phyloP scores from a whole-genome alignment of 2,888 invertebrate genomes.

The Eupithecia exiguata region DNA sequence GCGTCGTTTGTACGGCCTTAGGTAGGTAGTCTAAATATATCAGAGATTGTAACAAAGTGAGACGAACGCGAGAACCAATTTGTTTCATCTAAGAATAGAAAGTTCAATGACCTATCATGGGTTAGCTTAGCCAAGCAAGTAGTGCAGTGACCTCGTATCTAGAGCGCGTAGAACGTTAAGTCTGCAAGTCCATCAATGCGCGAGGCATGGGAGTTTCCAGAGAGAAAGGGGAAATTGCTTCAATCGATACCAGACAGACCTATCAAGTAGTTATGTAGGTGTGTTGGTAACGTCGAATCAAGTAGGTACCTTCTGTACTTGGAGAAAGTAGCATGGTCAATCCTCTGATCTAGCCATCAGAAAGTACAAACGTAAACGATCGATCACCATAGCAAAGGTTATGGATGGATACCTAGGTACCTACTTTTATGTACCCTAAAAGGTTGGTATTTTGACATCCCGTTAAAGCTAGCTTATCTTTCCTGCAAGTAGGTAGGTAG shows the following conservation, averaged over 20 bases:
- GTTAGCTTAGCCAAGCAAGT: not conserved
- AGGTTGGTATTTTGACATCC: not conserved
- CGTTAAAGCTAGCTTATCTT: not conserved
- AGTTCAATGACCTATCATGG: constrained; percentile 14
- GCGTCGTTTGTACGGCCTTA: not conserved
- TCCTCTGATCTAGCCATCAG: not conserved
- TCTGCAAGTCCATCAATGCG: not conserved
- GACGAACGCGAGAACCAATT: not conserved
- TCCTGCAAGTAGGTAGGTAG: not conserved
- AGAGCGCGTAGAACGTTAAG: constrained; percentile 11
- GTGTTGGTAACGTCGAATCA: not conserved
- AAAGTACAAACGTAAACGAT: not conserved
- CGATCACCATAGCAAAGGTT: not conserved
- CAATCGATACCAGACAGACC: constrained; percentile 1
- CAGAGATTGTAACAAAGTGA: not conserved
- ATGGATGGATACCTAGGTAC: not conserved
- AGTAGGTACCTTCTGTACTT: not conserved
- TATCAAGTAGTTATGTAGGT: not conserved
- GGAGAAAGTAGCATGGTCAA: constrained; percentile 11
- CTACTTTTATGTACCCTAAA: too few relatives aligned
- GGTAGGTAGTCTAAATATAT: not conserved
- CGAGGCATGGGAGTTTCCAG: constrained; percentile 16
- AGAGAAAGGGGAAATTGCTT: constrained; percentile 53
- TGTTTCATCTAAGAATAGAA: constrained; percentile 13
- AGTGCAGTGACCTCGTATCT: constrained; percentile 15